Base-by-base conservation (phyloP, 2,888 invertebrate species). In the Keiferia lycopersicella region DNA sequence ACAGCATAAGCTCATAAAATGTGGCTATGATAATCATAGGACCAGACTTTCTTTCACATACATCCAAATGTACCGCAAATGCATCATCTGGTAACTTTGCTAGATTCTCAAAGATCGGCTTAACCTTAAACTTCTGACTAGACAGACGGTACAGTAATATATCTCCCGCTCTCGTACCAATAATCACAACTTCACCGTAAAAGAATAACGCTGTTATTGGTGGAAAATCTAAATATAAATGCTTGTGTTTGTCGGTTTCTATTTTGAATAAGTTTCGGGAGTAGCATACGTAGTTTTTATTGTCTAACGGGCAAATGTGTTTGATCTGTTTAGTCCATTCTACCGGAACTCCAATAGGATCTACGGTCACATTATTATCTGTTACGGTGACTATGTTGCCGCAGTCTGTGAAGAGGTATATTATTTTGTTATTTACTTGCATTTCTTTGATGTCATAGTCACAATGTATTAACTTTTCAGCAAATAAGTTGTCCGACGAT, bases 151-250 rank as follows among this genome's bases (percentile, higher is more conserved):
- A 89, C n/a, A 89, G 64, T 8, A 87, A 69, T 26, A 90, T 85
- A 45, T 84, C 83, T 7, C 88, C 84, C 6, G 72, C 67, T 50
- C 68, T 79, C 1, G 88, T 84, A 0, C 82, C 89, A 62, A 89
- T 81, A 41, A 90, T 65, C 11, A 87, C 81, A 53, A 84, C 72
- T 59, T 88, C 86, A 11, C 82, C 83, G 68, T 90, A 89, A 68
- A 87, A 89, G 71, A 87, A 89, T 63, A 88, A 67, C 0, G 89
- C 83, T 10, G 87, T 86, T 62, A 90, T 83, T 0, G 80, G 77
- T 18, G 85, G 86, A 68, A 88, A 88, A 53, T 90, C 88, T 62
- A 88, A 70, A 69, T 88, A 90, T 58, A 88, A 71, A 73, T 86
- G 87, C 45, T 77, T 72, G 41, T 82, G 81, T 51, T 78, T 75